A percentile compares a stretch with the other conserved stretches of the same genome.
Evolutionary conservation across 2,113 vertebrate species (phyloP).

Genomic region (Piaya cayana): DNA sequence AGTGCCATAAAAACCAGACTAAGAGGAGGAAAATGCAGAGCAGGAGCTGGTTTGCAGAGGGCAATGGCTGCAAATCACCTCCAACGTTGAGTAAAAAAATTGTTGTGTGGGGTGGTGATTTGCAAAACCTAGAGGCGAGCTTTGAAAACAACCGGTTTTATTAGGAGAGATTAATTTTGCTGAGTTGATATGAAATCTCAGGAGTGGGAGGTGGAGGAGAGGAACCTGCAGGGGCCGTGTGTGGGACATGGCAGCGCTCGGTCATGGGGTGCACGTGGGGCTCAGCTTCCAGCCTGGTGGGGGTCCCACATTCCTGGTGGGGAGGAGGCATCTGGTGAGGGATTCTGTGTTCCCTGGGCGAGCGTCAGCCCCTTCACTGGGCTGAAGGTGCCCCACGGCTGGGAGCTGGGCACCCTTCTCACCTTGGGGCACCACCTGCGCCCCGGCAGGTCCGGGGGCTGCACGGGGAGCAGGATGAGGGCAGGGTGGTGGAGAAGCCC

Average conservation of each 20-base stretch:
- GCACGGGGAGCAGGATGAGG: background rate
- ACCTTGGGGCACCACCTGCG: background rate
- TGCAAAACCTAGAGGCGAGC: background rate
- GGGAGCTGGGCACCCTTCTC: background rate
- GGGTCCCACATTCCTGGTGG: background rate
- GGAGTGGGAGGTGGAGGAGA: fast-evolving
- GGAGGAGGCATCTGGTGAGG: too few species aligned
- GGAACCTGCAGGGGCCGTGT: fast-evolving
- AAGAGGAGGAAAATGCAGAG: background rate
- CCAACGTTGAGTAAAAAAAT: background rate
- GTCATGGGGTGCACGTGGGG: fast-evolving
- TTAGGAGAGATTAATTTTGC: background rate
- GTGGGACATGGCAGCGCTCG: fast-evolving
- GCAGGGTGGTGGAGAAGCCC: background rate
- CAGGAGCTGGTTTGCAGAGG: background rate
- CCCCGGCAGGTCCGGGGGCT: fast-evolving
- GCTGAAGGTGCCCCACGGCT: fast-evolving
- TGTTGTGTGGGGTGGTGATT: background rate
- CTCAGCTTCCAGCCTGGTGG: fast-evolving
- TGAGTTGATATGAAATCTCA: background rate
- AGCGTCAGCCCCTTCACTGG: fast-evolving
- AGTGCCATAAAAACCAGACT: background rate
- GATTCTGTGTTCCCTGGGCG: fast-evolving
- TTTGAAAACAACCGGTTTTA: constrained; percentile 35
- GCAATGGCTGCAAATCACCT: constrained; percentile 2